Base-by-base conservation (phyloP, 1,140 invertebrate species). In the Himalopsyche phryganea region DNA sequence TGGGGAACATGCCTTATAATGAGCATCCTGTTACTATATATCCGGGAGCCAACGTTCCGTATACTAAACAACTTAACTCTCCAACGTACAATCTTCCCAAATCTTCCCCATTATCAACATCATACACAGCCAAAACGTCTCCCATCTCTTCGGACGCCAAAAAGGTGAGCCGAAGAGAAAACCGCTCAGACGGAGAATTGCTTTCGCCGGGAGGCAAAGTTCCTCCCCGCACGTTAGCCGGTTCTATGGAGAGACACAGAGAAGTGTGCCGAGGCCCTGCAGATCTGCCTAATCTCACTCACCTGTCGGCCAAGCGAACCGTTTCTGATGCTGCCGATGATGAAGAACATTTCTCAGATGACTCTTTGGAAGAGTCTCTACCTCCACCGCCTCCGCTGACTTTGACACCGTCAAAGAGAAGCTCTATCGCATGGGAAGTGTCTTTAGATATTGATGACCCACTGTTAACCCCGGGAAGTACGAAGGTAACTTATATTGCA, bases 351-450 rank as follows among this genome's bases (percentile, higher is more conserved):
- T 91, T 91, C 69, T 91, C 89, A 4, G 89, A 91, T 69, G 89
- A 91, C 69, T 91, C 88, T 2, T 68, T 91, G 44, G 89, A 91
- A 69, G 87, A 88, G 66, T 80, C 85, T 60, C 83, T 87, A 47
- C 83, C 85, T 7, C 82, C 79, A 1, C 79, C 72, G 65, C 79
- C 75, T 67, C 79, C 79, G 57, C 78, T 77, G 60, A 75, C 67
- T 53, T 71, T 71, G 36, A 80, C 78, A 57, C 79, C 79, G 63
- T 83, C 82, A 67, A 90, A 90, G 73, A 80, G 87, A 59, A 83
- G 85, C 65, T 88, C 87, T 63, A 89, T 91, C 40, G 88, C 88
- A 49, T 90, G 88, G 88, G 88, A 91, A 77, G 89, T 91, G 28
- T 84, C 88, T 44, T 77, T 91, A 50, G 85, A 85, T 69, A 80